Evolutionary conservation across 2,113 vertebrate species (phyloP).

Genomic region (Uria aalge): DNA sequence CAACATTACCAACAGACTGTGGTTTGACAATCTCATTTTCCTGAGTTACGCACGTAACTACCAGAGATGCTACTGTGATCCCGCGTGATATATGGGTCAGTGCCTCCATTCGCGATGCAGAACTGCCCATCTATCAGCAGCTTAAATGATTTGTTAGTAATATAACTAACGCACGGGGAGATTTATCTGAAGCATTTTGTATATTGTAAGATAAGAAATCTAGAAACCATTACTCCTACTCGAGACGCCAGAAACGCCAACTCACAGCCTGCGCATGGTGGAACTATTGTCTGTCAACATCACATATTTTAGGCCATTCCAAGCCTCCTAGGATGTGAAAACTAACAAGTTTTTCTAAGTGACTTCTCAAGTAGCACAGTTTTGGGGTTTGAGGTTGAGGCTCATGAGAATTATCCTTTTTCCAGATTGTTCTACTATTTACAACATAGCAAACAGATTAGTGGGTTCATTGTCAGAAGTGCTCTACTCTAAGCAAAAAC

Average conservation of each 20-base stretch:
- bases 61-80: neutral
- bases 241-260: neutral
- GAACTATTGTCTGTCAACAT: neutral
- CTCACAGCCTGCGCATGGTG: fast-evolving
- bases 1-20: neutral
- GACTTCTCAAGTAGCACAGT: neutral
- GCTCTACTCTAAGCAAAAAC: neutral
- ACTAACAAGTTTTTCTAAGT: neutral
- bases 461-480: neutral
- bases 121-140: neutral
- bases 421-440: neutral
- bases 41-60: neutral
- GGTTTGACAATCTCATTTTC: neutral
- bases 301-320: neutral
- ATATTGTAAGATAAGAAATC: neutral
- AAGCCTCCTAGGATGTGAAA: neutral
- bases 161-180: fast-evolving
- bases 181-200: neutral
- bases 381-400: neutral
- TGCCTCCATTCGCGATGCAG: neutral
- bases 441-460: neutral
- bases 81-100: neutral
- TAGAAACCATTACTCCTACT: neutral
- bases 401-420: neutral
- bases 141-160: neutral